These are phyloP conservation scores for Myotis pilosus DNA, from an alignment of 2,797 vertebrate species.

Conservation along the genomic window DNA sequence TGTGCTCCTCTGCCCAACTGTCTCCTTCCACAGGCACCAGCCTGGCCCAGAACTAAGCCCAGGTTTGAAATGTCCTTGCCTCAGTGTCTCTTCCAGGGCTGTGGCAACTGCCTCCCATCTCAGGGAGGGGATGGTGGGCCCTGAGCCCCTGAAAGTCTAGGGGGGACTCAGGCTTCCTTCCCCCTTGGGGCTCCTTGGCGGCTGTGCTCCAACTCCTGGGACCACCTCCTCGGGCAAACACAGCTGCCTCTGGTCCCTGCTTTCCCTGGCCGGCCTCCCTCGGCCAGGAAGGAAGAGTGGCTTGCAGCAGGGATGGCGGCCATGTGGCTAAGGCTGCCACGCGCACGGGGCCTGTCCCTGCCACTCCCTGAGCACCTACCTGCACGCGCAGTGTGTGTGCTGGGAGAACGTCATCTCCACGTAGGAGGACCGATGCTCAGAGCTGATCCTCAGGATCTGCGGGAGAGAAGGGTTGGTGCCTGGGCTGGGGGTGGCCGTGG, in stretches of 20 bases:
- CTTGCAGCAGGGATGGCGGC: not conserved
- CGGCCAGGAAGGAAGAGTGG: not conserved
- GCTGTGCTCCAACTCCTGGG: not conserved
- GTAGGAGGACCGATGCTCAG: constrained; percentile 87
- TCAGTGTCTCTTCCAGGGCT: not conserved
- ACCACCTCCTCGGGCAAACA: not conserved
- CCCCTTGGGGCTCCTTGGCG: not conserved
- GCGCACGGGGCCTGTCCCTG: not conserved
- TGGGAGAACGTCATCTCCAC: constrained; percentile 94
- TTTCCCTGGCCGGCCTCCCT: not conserved
- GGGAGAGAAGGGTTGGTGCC: constrained; percentile 41
- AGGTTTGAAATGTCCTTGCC: not conserved
- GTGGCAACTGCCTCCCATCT: not conserved
- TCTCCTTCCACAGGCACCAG: not conserved
- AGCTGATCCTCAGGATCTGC: constrained; percentile 93
- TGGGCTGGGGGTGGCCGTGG: not conserved
- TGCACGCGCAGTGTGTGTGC: constrained; percentile 95
- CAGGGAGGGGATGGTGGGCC: fast-evolving
- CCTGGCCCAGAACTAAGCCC: not conserved
- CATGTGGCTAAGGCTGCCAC: not conserved
- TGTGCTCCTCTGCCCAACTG: not conserved
- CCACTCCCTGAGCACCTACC: constrained; percentile 83
- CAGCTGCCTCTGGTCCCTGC: not conserved
- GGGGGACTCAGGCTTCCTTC: not conserved
- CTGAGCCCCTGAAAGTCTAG: not conserved